Evolutionary conservation across 2,888 invertebrate species (phyloP), one percentile per base, ranked within the genome.

Genomic region (Epistrophella euchroma): DNA sequence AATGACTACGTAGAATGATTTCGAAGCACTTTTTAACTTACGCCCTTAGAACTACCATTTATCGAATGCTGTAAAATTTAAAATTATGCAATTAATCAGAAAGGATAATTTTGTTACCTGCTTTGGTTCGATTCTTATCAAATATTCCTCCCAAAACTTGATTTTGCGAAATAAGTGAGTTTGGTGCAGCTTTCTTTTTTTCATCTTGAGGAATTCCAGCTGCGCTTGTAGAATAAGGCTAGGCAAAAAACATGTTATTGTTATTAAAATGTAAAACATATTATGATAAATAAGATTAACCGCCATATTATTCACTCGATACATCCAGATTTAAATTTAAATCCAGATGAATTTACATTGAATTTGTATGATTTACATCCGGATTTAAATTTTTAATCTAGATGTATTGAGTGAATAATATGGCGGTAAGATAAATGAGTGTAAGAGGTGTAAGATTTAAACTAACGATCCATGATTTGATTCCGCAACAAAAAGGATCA

Each of bases 71-170:
- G 73, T 22, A 84, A 87, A 56, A 43, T 80, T 73, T 70, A 17
- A 64, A 75, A 75, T 47, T 71, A 73, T 37, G 71, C 9, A 22
- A 19, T 66, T 55, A 78, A 58, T 43, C n/a, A 35, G 6, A 32
- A 37, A 40, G 25, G 10, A 45, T 37, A 25, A 45, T 71, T 56
- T 19, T 40, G 58, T 88, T 89, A 89, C 89, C 89, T 89, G 88
- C 68, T 84, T 88, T 88, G n/a, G 64, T 72, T 9, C 82, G 88
- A 88, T 92, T 92, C 73, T 91, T 91, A 13, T 90, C 91, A 88
- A 92, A 92, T n/a, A 92, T 90, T 47, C 93, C 92, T 43, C 92
- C 91, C 35, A 92, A 88, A 37, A 93, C 86, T 83, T 91, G 91
- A 64, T 85, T 91, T 40, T 90, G 90, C 0, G 91, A 90, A 4